Conservation (phyloP, 1,140 invertebrate species). For the Zaprionus davidi region DNA sequence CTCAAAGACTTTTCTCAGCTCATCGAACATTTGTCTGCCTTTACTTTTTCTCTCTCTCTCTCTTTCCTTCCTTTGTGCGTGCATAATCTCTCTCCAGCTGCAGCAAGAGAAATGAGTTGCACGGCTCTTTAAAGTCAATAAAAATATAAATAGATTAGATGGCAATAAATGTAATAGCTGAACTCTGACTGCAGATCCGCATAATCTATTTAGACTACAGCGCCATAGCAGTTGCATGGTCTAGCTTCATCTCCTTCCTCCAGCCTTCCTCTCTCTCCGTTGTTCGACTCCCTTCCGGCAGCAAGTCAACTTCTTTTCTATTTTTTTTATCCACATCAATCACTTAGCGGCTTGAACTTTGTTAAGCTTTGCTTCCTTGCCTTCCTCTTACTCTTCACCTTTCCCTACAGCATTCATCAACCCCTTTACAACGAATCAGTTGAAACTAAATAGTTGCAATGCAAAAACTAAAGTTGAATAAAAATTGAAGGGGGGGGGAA, state of each 20-base stretch:
- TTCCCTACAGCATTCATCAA: neutral
- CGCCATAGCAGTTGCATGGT: neutral
- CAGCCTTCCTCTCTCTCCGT: neutral
- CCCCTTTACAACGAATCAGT: neutral
- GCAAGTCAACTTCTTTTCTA: constrained; percentile 16
- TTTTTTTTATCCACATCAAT: constrained; percentile 35
- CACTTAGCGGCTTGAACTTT: constrained; percentile 48
- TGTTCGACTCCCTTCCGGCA: neutral
- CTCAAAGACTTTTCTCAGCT: neutral
- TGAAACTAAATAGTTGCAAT: constrained; percentile 47
- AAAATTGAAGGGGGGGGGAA: neutral
- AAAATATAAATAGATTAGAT: neutral
- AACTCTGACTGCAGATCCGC: neutral
- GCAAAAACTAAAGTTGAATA: constrained; percentile 3
- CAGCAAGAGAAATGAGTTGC: neutral
- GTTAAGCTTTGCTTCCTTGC: neutral
- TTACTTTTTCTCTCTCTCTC: neutral
- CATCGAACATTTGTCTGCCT: neutral
- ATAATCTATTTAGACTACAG: constrained; percentile 7
- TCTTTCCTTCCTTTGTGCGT: neutral
- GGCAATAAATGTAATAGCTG: constrained; percentile 10
- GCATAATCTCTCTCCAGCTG: neutral
- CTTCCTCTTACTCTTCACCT: too few species aligned
- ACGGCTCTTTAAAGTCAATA: neutral
- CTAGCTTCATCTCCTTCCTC: neutral